Percentiles rank a stretch among this genome's conserved stretches.
phyloP scores from a whole-genome alignment of 2,888 invertebrate species.

The Standfussiana lucernea region DNA sequence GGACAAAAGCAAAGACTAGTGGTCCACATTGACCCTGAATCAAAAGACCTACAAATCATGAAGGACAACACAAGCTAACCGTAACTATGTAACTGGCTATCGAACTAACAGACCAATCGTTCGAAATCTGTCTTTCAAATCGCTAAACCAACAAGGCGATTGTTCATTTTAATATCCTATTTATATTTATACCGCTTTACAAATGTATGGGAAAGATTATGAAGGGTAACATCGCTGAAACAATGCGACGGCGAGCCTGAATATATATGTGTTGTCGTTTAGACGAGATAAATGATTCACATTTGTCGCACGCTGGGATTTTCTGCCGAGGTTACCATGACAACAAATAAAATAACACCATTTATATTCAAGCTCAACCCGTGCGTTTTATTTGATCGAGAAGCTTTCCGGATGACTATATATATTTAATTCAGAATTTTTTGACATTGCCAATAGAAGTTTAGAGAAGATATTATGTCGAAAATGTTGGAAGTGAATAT shows the following conservation, averaged over 20 bases:
- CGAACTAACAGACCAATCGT: not conserved
- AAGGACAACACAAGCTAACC: not conserved
- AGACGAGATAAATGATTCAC: constrained; percentile 56
- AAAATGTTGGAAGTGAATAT: not conserved
- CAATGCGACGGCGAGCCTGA: constrained; percentile 20
- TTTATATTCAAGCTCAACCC: constrained; percentile 13
- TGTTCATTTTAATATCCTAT: constrained; percentile 13
- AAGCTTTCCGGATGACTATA: not conserved
- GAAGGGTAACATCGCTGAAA: constrained; percentile 11
- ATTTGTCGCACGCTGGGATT: constrained; percentile 44
- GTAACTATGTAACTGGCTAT: not conserved
- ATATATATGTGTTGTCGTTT: constrained; percentile 51
- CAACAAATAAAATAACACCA: constrained; percentile 24
- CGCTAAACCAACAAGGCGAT: not conserved
- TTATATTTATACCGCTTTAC: constrained; percentile 26
- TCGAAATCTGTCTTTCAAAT: not conserved
- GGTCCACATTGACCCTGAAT: not conserved
- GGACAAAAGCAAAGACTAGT: not conserved
- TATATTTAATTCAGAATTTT: not conserved
- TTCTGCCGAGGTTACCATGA: constrained; percentile 24
- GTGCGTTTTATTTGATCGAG: constrained; percentile 26
- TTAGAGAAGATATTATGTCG: not conserved
- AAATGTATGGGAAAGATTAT: constrained; percentile 34
- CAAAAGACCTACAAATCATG: not conserved
- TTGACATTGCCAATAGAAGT: not conserved